Evolutionary conservation across 2,888 invertebrate genomes (phyloP).

Genomic region (Bedellia somnulentella): DNA sequence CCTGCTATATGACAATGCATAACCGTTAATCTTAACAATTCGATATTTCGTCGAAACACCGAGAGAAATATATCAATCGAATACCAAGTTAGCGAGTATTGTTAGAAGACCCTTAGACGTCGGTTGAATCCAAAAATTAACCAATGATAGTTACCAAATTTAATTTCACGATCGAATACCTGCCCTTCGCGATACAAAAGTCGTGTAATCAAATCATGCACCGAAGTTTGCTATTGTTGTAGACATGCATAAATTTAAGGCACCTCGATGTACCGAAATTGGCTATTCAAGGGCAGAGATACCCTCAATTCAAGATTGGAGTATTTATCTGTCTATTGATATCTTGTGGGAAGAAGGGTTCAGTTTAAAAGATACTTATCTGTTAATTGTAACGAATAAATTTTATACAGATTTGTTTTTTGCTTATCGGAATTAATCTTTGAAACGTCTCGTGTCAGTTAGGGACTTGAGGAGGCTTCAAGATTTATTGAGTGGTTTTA

Average conservation of each 20-base stretch:
- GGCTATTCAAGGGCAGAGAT: conserved; percentile 34
- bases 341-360: conserved; percentile 55
- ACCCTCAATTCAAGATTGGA: conserved; percentile 32
- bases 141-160: conserved; percentile 58
- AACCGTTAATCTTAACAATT: conserved; percentile 56
- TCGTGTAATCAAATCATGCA: conserved; percentile 57
- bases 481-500: no score
- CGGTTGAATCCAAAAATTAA: conserved; percentile 52
- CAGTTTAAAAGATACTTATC: conserved; percentile 46
- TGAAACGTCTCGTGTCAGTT: no score
- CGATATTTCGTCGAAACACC: conserved; percentile 54
- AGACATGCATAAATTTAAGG: conserved; percentile 53
- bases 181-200: conserved; percentile 46
- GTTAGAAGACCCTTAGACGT: conserved; percentile 44
- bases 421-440: no score
- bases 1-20: conserved; percentile 32
- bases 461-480: no score
- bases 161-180: conserved; percentile 58
- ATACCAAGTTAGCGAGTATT: conserved; percentile 21
- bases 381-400: conserved; percentile 52
- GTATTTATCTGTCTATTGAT: conserved; percentile 39
- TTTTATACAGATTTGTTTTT: no score
- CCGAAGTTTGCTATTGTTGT: conserved; percentile 47
- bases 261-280: conserved; percentile 39
- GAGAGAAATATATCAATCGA: conserved; percentile 54